Evolutionary conservation across 2,888 invertebrate species (phyloP).

Genomic region (Nephrocerus scutellatus): DNA sequence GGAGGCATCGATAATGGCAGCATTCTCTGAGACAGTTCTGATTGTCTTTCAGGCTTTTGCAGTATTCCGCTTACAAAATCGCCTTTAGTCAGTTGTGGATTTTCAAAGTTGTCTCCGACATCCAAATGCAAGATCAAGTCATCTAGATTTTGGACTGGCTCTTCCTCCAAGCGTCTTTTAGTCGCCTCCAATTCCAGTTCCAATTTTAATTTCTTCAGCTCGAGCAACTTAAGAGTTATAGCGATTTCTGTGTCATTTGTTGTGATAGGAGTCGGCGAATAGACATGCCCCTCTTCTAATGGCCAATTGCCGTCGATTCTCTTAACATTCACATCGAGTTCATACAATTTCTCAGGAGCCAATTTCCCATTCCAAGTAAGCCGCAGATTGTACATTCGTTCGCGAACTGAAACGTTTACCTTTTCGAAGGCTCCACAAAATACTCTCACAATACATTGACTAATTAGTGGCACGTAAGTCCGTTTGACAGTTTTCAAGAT

Average conservation of each 20-base stretch:
- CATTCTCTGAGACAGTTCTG: conserved; percentile 17
- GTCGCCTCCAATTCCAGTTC: conserved; percentile 82
- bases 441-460: conserved; percentile 85
- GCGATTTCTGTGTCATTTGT: conserved; percentile 64
- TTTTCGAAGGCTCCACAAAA: conserved; percentile 92
- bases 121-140: too few species aligned
- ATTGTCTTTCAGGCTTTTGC: conserved; percentile 17
- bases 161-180: conserved; percentile 68
- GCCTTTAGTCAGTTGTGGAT: conserved; percentile 36
- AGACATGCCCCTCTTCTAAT: conserved; percentile 67
- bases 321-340: conserved; percentile 82
- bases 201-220: conserved; percentile 76
- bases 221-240: conserved; percentile 79
- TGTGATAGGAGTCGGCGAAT: conserved; percentile 4
- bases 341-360: conserved; percentile 77
- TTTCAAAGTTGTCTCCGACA: too few species aligned
- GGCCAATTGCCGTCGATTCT: conserved; percentile 95
- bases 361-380: conserved; percentile 96
- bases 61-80: conserved; percentile 25
- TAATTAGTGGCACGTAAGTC: conserved; percentile 81
- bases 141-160: conserved; percentile 56
- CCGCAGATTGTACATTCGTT: conserved; percentile 88
- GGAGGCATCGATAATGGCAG: conserved; percentile 22
- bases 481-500: conserved; percentile 96
- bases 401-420: conserved; percentile 89